Evolutionary conservation across 1,140 invertebrate genomes (phyloP).

Genomic region (Zaprionus inermis): DNA sequence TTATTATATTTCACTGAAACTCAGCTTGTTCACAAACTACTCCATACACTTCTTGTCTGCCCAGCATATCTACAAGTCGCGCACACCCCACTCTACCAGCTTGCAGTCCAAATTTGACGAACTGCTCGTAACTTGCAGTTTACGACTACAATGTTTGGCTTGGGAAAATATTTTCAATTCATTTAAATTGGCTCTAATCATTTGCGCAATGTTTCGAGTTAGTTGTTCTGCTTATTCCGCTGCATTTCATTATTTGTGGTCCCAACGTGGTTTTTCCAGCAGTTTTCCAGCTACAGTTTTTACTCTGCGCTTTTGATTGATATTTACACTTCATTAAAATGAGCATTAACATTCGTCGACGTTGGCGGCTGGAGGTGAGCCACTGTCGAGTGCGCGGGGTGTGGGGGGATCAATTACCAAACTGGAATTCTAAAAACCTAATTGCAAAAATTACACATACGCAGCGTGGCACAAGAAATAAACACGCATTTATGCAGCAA

Average conservation of each 20-base stretch:
- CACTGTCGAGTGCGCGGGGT: conserved; percentile 20
- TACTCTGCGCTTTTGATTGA: conserved; percentile 12
- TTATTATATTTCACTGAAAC: too few species aligned
- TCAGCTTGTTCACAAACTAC: too few species aligned
- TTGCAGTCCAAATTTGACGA: conserved; percentile 2
- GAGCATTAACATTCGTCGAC: conserved; percentile 20
- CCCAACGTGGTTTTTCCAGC: too few species aligned
- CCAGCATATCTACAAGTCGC: conserved; percentile 1
- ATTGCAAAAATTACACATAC: conserved; percentile 63
- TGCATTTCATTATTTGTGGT: not conserved
- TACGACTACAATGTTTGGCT: conserved; percentile 1
- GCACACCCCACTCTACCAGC: not conserved
- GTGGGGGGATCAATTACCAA: conserved; percentile 63
- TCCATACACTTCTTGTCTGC: not conserved
- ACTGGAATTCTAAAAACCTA: conserved; percentile 42
- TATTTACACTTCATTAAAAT: conserved; percentile 70
- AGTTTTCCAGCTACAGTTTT: conserved; percentile 10
- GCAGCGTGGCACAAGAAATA: conserved; percentile 57
- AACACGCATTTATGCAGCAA: conserved; percentile 24
- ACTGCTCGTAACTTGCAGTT: not conserved
- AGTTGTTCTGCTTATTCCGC: conserved; percentile 16
- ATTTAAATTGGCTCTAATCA: conserved; percentile 60
- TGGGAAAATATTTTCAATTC: conserved; percentile 39
- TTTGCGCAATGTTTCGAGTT: conserved; percentile 29
- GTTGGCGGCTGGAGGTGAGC: too few species aligned